phyloP scores from a whole-genome alignment of 2,888 invertebrate genomes.

The Apoderus coryli region DNA sequence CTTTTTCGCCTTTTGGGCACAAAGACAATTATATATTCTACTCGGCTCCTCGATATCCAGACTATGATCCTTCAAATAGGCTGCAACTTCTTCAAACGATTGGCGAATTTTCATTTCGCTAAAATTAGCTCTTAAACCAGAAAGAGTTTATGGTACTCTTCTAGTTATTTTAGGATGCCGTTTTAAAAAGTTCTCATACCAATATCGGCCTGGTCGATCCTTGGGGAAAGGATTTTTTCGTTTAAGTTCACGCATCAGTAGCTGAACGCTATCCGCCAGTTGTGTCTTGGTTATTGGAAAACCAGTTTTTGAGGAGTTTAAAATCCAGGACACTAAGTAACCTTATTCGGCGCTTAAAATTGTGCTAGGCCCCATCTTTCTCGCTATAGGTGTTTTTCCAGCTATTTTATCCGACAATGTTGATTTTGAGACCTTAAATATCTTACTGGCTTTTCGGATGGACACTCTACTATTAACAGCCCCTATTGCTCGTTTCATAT shows the following conservation, averaged over 20 bases:
- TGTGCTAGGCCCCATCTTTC: too few species aligned
- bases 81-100: conserved; percentile 1
- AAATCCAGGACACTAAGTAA: too few species aligned
- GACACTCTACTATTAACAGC: background rate
- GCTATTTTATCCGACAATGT: too few species aligned
- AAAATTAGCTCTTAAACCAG: too few species aligned
- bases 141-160: conserved; percentile 6
- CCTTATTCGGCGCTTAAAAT: too few species aligned
- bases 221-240: conserved; percentile 3
- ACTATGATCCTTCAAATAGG: background rate
- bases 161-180: conserved; percentile 10
- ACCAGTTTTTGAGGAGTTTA: too few species aligned
- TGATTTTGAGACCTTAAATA: conserved; percentile 1
- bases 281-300: too few species aligned
- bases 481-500: too few species aligned
- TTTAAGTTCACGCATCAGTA: background rate
- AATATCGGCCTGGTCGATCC: conserved; percentile 8
- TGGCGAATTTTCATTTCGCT: background rate
- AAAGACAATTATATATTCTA: conserved; percentile 5
- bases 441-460: conserved; percentile 1
- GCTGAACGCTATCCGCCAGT: background rate
- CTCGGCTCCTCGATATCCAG: background rate
- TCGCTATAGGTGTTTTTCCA: too few species aligned
- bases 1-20: conserved; percentile 2
- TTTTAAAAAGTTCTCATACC: conserved; percentile 8